Percentiles rank a stretch among this genome's conserved stretches.
Evolutionary conservation across 2,888 invertebrate species (phyloP).

Genomic region (Lathronympha strigana): DNA sequence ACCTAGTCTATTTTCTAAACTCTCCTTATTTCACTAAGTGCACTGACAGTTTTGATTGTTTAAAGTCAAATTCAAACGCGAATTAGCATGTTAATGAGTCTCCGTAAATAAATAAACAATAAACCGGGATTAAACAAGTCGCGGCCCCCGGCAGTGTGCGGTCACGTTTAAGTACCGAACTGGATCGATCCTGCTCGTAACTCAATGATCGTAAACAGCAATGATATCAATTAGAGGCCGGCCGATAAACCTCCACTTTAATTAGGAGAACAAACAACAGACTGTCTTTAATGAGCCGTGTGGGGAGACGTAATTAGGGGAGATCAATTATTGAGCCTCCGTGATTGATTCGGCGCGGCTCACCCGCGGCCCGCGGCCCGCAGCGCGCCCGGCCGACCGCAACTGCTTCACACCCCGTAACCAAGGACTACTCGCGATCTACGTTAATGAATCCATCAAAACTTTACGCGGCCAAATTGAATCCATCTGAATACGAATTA

Average conservation of each 20-base stretch:
- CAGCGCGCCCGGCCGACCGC: no score
- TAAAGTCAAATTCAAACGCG: constrained; percentile 13
- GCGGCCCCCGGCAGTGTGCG: constrained; percentile 80
- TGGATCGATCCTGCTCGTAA: constrained; percentile 78
- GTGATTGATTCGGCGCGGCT: constrained; percentile 73
- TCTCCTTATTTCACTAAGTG: not conserved
- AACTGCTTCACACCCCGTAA: constrained; percentile 45
- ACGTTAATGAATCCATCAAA: constrained; percentile 40
- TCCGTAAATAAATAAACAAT: constrained; percentile 79
- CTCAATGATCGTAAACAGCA: constrained; percentile 83
- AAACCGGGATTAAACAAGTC: constrained; percentile 80
- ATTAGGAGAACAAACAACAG: constrained; percentile 84
- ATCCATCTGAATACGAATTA: constrained; percentile 51
- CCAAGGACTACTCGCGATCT: constrained; percentile 27
- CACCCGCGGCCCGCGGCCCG: constrained; percentile 42
- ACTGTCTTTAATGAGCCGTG: constrained; percentile 81
- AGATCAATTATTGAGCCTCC: constrained; percentile 77
- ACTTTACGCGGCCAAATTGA: constrained; percentile 46
- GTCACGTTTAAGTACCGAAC: constrained; percentile 78
- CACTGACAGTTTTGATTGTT: not conserved
- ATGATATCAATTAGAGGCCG: constrained; percentile 82
- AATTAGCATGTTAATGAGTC: constrained; percentile 32
- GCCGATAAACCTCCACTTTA: constrained; percentile 83
- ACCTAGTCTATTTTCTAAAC: no score
- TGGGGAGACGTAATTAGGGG: constrained; percentile 79